Conservation (phyloP, 2,113 vertebrate species). For the Bungarus multicinctus region DNA sequence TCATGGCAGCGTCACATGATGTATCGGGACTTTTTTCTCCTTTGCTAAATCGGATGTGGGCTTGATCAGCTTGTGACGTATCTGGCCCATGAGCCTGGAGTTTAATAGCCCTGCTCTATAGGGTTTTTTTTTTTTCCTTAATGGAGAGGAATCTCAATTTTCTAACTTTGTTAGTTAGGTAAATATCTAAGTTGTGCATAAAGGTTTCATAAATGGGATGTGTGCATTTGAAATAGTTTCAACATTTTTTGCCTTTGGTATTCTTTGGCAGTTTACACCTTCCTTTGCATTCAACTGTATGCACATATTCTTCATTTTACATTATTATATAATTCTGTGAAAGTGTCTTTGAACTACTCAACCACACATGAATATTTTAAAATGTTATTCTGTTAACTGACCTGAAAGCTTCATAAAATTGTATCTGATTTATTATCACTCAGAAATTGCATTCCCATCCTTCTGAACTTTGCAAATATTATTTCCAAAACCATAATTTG, state of each 20-base stretch:
- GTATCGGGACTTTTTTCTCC: too few species aligned
- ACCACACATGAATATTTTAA: neutral
- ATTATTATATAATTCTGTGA: neutral
- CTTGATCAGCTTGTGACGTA: too few species aligned
- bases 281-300: neutral
- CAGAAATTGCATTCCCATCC: neutral
- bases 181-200: neutral
- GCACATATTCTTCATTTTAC: neutral
- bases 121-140: constrained; percentile 35
- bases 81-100: too few species aligned
- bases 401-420: neutral
- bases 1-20: too few species aligned
- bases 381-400: neutral
- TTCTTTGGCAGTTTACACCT: neutral
- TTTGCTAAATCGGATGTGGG: too few species aligned
- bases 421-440: neutral
- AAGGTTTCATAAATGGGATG: neutral
- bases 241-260: neutral
- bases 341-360: neutral
- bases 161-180: constrained; percentile 7
- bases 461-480: neutral
- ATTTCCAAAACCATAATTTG: neutral
- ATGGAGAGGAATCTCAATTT: constrained; percentile 35
- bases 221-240: neutral
- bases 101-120: neutral